Evolutionary conservation across 1,140 invertebrate species (phyloP).

Genomic region (Drosophila serrata): DNA sequence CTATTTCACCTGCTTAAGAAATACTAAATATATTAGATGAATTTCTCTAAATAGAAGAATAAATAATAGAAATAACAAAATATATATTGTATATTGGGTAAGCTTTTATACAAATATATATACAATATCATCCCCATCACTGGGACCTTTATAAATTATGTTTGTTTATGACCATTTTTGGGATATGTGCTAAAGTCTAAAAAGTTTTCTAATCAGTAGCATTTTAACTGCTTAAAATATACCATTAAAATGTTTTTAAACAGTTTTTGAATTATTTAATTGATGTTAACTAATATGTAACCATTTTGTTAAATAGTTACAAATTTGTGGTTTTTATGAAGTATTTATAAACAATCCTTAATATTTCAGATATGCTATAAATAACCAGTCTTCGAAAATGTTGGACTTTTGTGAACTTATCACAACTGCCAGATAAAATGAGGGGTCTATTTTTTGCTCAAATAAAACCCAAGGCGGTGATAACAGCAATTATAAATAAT

Average conservation of each 20-base stretch:
- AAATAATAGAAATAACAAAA: no score
- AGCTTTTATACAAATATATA: neutral
- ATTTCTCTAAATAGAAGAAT: neutral
- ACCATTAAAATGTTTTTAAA: no score
- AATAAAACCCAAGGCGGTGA: constrained; percentile 8
- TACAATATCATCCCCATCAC: neutral
- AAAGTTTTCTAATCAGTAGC: neutral
- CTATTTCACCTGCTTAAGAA: constrained; percentile 33
- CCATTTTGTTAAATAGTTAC: neutral
- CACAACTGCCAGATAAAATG: constrained; percentile 36
- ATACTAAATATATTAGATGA: neutral
- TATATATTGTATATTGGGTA: neutral
- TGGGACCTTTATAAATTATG: neutral
- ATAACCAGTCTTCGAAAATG: constrained; percentile 2
- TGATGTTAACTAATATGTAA: neutral
- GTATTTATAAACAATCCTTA: neutral
- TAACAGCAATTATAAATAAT: constrained; percentile 6
- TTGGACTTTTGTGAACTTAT: constrained; percentile 15
- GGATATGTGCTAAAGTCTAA: neutral
- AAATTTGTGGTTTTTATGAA: neutral
- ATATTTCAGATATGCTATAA: constrained; percentile 12
- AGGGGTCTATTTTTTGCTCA: constrained; percentile 27
- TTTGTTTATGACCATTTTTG: neutral
- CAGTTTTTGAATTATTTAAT: no score
- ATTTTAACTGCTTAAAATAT: neutral